Base-by-base conservation (phyloP, 2,888 invertebrate species). In the Lepas anatifera region DNA sequence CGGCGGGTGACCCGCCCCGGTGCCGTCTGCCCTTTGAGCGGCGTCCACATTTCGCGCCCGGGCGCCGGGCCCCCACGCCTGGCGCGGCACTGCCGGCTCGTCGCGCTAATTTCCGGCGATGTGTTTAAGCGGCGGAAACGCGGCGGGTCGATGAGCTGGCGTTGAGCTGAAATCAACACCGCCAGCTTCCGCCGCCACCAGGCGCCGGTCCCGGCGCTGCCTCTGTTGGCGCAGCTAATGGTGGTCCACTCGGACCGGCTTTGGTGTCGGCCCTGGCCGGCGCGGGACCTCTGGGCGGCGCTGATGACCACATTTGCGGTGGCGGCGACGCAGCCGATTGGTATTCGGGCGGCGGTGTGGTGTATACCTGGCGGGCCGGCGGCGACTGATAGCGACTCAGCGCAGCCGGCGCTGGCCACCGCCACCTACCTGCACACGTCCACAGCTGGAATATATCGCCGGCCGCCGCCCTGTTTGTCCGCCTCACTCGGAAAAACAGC, bases 201-300 rank as follows among this genome's bases (percentile, higher is more conserved):
- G n/a, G n/a, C n/a, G n/a, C n/a, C n/a, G n/a, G n/a, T n/a, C n/a
- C n/a, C n/a, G n/a, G n/a, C n/a, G 8, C 27, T 10, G 58, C 58
- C 27, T n/a, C 52, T 58, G 58, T 58, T 58, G 58, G 32, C 32
- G 32, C 58, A 32, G 58, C 58, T 58, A 58, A 58, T 58, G 58
- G 58, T 4, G 32, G 58, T n/a, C 32, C 58, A 27, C 32, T 32
- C 32, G 18, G 27, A 6, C 2, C 58, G 58, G 32, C 13, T 58
- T 58, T 18, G 16, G 58, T 58, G 58, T 32, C 58, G 58, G 18
- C 32, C 22, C 58, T 6, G 29, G 25, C 29, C 58, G 32, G 58
- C 58, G 32, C 32, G 18, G 18, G 6, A 22, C 7, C 11, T 7
- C 13, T 32, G 13, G 25, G 18, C 32, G 32, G 18, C 32, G 32